Conservation (phyloP, 1,140 invertebrate genomes). For the Piezodorus guildinii region DNA sequence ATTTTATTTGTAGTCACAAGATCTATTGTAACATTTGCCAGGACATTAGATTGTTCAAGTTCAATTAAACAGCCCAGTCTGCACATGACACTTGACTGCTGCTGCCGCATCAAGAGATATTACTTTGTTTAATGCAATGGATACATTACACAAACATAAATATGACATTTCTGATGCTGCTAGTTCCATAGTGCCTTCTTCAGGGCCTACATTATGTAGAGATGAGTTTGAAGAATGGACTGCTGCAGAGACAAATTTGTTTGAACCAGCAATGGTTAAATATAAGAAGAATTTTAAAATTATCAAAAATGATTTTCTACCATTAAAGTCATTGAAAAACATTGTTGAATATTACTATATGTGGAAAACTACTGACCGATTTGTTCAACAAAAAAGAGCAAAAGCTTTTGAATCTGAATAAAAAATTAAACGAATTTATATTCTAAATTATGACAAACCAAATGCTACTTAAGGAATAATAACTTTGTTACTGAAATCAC, state of each 20-base stretch:
- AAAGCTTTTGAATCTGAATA: conserved; percentile 97
- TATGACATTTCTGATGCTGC: conserved; percentile 89
- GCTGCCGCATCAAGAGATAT: conserved; percentile 1
- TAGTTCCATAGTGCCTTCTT: conserved; percentile 84
- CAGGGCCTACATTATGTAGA: conserved; percentile 89
- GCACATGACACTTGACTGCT: conserved; percentile 1
- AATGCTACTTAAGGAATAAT: conserved; percentile 55
- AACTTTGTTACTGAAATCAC: conserved; percentile 53
- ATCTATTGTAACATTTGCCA: conserved; percentile 28
- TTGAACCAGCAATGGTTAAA: conserved; percentile 97
- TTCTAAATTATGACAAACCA: conserved; percentile 91
- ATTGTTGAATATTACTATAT: conserved; percentile 99
- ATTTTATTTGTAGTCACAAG: conserved; percentile 93
- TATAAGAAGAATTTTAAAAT: conserved; percentile 99
- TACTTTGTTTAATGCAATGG: conserved; percentile 91
- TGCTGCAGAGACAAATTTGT: conserved; percentile 95
- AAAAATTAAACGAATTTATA: conserved; percentile 97
- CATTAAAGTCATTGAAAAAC: conserved; percentile 98
- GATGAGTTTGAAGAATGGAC: conserved; percentile 99
- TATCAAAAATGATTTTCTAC: conserved; percentile 94
- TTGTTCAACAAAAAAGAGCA: conserved; percentile 94
- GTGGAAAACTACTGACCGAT: conserved; percentile 99
- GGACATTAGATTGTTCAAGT: not conserved
- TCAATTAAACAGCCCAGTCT: not conserved
- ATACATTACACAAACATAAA: conserved; percentile 83